Evolutionary conservation across 2,888 invertebrate genomes (phyloP), one percentile per base, ranked within the genome.

Genomic region (Campoplex capitator): DNA sequence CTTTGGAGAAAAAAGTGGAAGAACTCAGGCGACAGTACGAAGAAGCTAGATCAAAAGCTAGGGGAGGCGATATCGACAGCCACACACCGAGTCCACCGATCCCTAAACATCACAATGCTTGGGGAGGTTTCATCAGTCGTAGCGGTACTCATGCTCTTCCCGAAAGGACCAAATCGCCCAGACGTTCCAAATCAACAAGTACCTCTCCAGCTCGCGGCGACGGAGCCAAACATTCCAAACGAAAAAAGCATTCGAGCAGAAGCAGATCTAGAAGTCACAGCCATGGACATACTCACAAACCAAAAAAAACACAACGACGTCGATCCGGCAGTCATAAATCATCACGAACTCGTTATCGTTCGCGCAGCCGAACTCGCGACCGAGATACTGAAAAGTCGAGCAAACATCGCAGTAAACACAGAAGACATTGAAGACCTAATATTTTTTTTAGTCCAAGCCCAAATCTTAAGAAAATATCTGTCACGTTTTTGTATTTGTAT

Each of bases 1-100:
- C 96, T 67, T 94, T 98, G 77, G 98, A 98, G 91, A 96, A 96
- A 71, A 96, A 96, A 75, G 97, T 98, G 0, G 97, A 97, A 79
- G 96, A 97, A 90, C 94, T 97, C 2, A 96, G 96, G 88, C 96
- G 96, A 90, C 95, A 96, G 62, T 97, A 97, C 92, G 96, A 97
- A 84, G 96, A 97, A 86, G 96, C 96, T 0, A 95, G 96, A 90
- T 95, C 95, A 7, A 96, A 95, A 91, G 95, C 95, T 0, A 94
- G 95, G 84, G 95, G 95, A 2, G 94, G 94, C n/a, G 95, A 95
- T 11, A 94, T 95, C 0, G 94, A 94, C 35, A 95, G 95, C 74
- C 95, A 95, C 86, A 95, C 95, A 7, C 95, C 94, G 81, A 95
- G 94, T 88, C 95, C 92, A 87, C 95, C 92, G 89, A 93, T 94